A percentile compares a stretch with the other conserved stretches of the same genome.
Conservation (phyloP, 2,888 invertebrate species). For the Eulithis prunata region DNA sequence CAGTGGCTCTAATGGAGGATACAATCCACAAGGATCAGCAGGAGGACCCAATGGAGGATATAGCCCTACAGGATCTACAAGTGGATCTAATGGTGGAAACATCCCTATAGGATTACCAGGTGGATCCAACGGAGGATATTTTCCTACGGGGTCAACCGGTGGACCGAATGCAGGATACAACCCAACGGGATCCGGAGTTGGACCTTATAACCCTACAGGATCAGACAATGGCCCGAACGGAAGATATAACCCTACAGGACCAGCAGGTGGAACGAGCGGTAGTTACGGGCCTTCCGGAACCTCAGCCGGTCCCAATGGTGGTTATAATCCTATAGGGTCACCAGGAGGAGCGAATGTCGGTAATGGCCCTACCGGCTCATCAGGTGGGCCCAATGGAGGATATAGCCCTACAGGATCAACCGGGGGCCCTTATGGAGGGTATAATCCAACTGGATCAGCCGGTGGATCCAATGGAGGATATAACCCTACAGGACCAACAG, state of each 20-base stretch:
- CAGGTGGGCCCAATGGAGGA: background rate
- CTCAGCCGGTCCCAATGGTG: constrained; percentile 9
- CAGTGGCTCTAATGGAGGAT: constrained; percentile 12
- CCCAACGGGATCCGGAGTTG: background rate
- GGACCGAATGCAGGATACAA: background rate
- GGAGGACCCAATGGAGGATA: constrained; percentile 10
- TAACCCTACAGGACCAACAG: constrained; percentile 7
- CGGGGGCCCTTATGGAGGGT: background rate
- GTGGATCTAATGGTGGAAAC: background rate
- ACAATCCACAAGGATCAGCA: background rate
- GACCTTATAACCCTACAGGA: constrained; percentile 3
- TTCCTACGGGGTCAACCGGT: background rate
- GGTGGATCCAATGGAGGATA: constrained; percentile 12
- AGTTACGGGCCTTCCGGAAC: constrained; percentile 7
- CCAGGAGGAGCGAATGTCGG: background rate
- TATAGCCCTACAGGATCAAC: background rate
- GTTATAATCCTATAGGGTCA: constrained; percentile 1
- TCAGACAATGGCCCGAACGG: background rate
- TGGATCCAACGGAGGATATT: background rate
- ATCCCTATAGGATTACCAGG: background rate
- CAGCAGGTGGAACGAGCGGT: constrained; percentile 10
- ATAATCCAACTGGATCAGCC: background rate
- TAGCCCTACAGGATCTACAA: background rate
- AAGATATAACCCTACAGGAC: constrained; percentile 11
- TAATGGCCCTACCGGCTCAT: background rate